Conservation (phyloP, 2,797 vertebrate genomes). For the Falco biarmicus region DNA sequence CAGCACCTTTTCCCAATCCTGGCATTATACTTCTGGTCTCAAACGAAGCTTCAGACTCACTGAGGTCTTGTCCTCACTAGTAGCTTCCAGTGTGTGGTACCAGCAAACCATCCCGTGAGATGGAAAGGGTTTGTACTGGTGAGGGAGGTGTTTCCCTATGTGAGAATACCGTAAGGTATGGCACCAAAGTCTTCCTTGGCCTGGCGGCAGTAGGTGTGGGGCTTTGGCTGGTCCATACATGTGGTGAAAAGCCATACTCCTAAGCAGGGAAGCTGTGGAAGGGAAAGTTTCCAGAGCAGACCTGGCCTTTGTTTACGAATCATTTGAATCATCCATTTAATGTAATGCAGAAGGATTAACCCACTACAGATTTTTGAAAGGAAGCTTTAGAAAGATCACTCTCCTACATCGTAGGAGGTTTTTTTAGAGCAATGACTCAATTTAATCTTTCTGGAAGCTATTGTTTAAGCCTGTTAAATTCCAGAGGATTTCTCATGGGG, state of each 20-base stretch:
- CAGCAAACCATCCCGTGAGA: neutral
- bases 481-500: constrained; percentile 30
- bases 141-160: neutral
- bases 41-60: neutral
- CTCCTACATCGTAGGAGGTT: neutral
- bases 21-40: neutral
- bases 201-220: neutral
- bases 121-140: neutral
- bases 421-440: constrained; percentile 9
- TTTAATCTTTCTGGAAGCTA: constrained; percentile 30
- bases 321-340: neutral
- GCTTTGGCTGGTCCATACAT: neutral
- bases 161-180: neutral
- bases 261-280: neutral
- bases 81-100: neutral
- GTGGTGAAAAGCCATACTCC: neutral
- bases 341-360: neutral
- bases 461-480: constrained; percentile 43
- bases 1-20: neutral
- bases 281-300: constrained; percentile 1
- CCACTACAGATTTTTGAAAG: neutral
- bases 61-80: neutral
- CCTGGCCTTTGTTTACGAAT: neutral
- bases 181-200: neutral
- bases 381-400: neutral